Evolutionary conservation across 2,113 vertebrate species (phyloP).

Genomic region (Electrona antarctica): DNA sequence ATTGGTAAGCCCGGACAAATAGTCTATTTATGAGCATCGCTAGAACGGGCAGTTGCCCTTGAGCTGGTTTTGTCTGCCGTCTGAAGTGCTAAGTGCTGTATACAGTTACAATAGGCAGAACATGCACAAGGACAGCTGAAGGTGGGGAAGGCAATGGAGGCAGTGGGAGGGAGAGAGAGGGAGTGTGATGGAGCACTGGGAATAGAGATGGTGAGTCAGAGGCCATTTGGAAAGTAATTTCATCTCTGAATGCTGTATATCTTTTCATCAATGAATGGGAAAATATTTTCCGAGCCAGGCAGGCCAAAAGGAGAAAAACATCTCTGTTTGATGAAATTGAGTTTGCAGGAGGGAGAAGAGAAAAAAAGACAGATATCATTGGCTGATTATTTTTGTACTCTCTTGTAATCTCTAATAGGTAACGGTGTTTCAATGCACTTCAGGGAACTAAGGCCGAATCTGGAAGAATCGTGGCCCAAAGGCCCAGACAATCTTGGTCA

Average conservation of each 20-base stretch:
- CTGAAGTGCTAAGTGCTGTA: conserved; percentile 75
- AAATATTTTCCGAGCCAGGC: conserved; percentile 64
- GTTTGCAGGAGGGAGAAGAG: conserved; percentile 23
- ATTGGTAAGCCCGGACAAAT: conserved; percentile 67
- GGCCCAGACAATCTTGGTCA: conserved; percentile 3
- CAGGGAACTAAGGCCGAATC: not conserved
- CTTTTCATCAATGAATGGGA: conserved; percentile 76
- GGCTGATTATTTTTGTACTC: conserved; percentile 18
- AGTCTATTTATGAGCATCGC: conserved; percentile 71
- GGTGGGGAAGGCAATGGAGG: conserved; percentile 45
- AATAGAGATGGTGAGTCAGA: conserved; percentile 76
- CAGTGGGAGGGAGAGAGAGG: conserved; percentile 21
- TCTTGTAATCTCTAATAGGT: not conserved
- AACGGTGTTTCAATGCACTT: conserved; percentile 15
- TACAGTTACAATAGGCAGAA: conserved; percentile 78
- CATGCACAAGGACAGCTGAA: conserved; percentile 75
- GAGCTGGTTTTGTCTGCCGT: conserved; percentile 65
- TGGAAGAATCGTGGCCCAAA: not conserved
- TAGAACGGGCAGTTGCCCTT: conserved; percentile 68
- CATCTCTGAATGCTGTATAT: conserved; percentile 71
- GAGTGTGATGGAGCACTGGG: conserved; percentile 41
- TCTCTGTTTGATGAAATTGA: conserved; percentile 48
- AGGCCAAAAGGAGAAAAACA: conserved; percentile 42
- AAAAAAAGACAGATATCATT: conserved; percentile 14
- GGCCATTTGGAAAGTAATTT: conserved; percentile 73